Evolutionary conservation across 2,888 invertebrate genomes (phyloP), one percentile per base, ranked within the genome.

Genomic region (Philhelius pedissequus): DNA sequence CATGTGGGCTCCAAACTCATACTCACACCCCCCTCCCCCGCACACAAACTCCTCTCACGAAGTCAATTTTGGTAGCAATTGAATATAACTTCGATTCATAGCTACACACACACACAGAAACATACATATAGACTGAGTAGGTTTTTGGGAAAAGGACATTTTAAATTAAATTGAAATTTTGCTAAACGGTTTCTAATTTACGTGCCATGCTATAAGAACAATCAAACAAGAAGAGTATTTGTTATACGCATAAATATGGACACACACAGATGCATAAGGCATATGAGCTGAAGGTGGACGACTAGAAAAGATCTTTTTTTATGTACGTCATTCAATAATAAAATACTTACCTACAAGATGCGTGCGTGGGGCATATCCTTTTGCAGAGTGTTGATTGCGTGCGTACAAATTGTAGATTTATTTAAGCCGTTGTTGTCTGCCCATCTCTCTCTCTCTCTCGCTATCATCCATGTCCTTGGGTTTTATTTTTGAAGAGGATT

Each of bases 321-420:
- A 76, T 71, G 84, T 75, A 32, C 75, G 68, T 62, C 79, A 74
- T 66, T 43, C 66, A 68, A 71, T 62, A 80, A 84, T 84, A 84
- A 84, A 84, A 80, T 84, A 75, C 80, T 66, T 45, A n/a, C n/a
- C n/a, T n/a, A n/a, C n/a, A n/a, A 52, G 38, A 32, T 80, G 80
- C 80, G 84, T 80, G 84, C 66, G 80, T 75, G 80, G 71, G 62
- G 76, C 48, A 84, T 75, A 84, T 84, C 84, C 75, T 70, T 74
- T 84, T 84, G 84, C 80, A 40, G 80, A 80, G 84, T 80, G 84
- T 84, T 84, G 80, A 84, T 84, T 84, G 84, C 84, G 84, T 84
- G 84, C 71, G 84, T 84, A 84, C 84, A 84, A 84, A 84, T 80
- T 84, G 84, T 80, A 84, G 84, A 80, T 84, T 84, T 84, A 84